These are phyloP conservation scores for Pipra filicauda DNA, from an alignment of 2,113 vertebrate species.

Conservation along the genomic window DNA sequence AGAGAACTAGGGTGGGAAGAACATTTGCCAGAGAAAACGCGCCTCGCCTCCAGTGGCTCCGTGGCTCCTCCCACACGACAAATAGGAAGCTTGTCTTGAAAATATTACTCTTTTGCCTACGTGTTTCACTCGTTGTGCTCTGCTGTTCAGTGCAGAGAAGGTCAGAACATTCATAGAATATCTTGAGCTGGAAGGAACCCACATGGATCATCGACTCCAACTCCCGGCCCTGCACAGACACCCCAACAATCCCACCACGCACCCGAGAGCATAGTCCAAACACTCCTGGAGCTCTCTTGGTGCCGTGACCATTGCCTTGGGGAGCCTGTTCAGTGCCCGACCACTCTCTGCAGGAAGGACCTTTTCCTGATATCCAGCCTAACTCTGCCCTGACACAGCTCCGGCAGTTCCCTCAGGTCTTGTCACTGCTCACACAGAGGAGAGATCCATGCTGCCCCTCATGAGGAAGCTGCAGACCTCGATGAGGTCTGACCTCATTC, in stretches of 20 bases:
- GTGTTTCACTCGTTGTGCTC: fast-evolving
- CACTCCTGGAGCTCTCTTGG: background rate
- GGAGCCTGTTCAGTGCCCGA: too few species aligned
- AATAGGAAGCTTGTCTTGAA: background rate
- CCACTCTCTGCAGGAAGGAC: background rate
- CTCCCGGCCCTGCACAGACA: background rate
- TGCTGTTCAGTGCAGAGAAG: background rate
- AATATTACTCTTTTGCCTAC: background rate
- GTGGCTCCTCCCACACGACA: background rate
- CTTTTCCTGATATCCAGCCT: fast-evolving
- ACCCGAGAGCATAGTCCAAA: fast-evolving
- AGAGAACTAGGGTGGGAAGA: background rate
- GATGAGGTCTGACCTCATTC: background rate
- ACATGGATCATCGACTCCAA: fast-evolving
- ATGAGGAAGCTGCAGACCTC: background rate
- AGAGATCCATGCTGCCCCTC: background rate
- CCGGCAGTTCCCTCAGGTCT: background rate
- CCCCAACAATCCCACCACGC: fast-evolving
- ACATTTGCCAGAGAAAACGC: fast-evolving
- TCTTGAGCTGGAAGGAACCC: background rate
- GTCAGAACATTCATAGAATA: background rate
- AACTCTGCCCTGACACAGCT: background rate
- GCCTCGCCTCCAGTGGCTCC: fast-evolving
- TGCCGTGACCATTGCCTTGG: fast-evolving
- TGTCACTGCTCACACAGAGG: background rate